Percentiles rank a stretch among this genome's conserved stretches.
Evolutionary conservation across 1,140 invertebrate species (phyloP).

Genomic region (Coenobita brevimanus): DNA sequence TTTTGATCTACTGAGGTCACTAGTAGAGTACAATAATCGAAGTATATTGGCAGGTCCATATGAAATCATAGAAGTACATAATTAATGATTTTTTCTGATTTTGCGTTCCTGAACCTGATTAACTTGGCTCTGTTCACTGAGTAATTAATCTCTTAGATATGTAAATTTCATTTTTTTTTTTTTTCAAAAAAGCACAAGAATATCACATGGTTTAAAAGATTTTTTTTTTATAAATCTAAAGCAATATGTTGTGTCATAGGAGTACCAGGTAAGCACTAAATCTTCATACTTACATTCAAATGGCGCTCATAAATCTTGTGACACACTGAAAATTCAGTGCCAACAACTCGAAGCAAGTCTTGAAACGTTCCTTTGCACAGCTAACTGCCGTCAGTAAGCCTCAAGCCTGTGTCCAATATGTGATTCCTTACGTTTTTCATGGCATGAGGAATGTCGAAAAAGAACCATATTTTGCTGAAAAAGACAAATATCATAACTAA

Average conservation of each 20-base stretch:
- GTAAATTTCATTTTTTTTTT: too few species aligned
- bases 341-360: background rate
- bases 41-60: too few species aligned
- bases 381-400: background rate
- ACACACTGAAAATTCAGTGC: constrained; percentile 7
- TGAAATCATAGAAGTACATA: too few species aligned
- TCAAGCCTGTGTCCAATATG: constrained; percentile 8
- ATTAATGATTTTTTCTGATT: too few species aligned
- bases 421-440: constrained; percentile 29
- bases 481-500: too few species aligned
- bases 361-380: constrained; percentile 4
- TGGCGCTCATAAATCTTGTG: background rate
- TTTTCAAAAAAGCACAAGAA: too few species aligned
- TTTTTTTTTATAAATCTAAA: background rate
- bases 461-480: constrained; percentile 25
- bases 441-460: background rate
- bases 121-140: too few species aligned
- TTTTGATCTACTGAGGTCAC: too few species aligned
- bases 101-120: too few species aligned
- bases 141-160: too few species aligned
- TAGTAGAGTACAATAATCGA: too few species aligned
- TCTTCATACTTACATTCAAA: constrained; percentile 45
- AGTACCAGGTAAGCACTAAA: background rate
- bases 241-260: background rate
- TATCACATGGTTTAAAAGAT: background rate